A percentile compares a stretch with the other conserved stretches of the same genome.
These are phyloP conservation scores for Xanthorhoe designata DNA, from an alignment of 2,888 invertebrate species.

Conservation along the genomic window DNA sequence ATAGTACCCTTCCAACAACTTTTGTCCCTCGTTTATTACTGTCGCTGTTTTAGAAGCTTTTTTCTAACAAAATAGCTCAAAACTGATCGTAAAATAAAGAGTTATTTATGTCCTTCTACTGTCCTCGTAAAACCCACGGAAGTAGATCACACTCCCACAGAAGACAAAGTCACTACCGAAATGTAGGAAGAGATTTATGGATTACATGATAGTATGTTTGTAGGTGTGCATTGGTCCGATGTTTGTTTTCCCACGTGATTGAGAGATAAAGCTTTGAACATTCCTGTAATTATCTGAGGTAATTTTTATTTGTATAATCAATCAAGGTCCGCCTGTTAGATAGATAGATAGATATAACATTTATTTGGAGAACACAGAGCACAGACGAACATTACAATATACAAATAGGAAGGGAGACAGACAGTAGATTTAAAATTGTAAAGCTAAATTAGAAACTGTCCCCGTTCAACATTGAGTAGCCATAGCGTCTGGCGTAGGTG, in stretches of 20 bases:
- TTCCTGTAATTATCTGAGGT: slow-evolving; percentile 8
- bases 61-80: slow-evolving; percentile 35
- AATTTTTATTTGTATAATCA: neutral
- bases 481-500: too few relatives aligned
- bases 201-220: slow-evolving; percentile 33
- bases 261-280: slow-evolving; percentile 17
- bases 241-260: slow-evolving; percentile 30
- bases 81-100: slow-evolving; percentile 41
- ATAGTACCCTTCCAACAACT: slow-evolving; percentile 68
- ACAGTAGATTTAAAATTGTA: too few relatives aligned
- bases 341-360: too few relatives aligned
- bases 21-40: slow-evolving; percentile 46
- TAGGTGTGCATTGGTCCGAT: slow-evolving; percentile 28
- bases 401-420: too few relatives aligned
- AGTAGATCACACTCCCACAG: slow-evolving; percentile 29
- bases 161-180: slow-evolving; percentile 26
- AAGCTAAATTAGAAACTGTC: too few relatives aligned
- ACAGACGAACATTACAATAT: too few relatives aligned
- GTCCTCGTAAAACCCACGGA: slow-evolving; percentile 41
- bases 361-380: too few relatives aligned
- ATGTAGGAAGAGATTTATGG: slow-evolving; percentile 45
- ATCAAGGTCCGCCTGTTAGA: slow-evolving; percentile 2
- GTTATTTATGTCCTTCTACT: slow-evolving; percentile 42
- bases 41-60: slow-evolving; percentile 47
- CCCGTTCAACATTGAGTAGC: too few relatives aligned